Evolutionary conservation across 2,113 vertebrate genomes (phyloP), one percentile per base, ranked within the genome.

Genomic region (Laticauda laticaudata): DNA sequence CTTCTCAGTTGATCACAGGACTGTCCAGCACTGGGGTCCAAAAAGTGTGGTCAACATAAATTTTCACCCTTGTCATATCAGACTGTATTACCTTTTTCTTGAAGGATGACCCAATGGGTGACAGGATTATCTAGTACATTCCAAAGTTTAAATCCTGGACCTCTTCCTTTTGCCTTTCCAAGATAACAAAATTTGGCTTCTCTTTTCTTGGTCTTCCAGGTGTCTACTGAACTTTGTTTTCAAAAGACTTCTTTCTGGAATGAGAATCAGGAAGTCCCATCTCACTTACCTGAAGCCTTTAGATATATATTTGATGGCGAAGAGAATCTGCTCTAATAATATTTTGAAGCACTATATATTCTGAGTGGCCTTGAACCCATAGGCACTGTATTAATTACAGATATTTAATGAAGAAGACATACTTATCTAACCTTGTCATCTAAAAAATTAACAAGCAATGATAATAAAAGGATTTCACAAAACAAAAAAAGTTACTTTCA

Each of bases 301-400:
- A 81, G 34, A 43, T 81, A 39, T 39, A 94, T 94, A 93, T 96
- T 97, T 97, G 97, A 97, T 94, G 93, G 95, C 90, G 91, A 85
- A 59, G 92, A 85, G 93, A 94, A 59, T 92, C 96, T 95, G 96
- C 95, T 96, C 94, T 64, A 95, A 96, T 93, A 95, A 91, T 91
- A 95, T 94, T 96, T 91, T 56, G 95, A 95, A 95, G 95, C 93
- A 86, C 94, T 94, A 92, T 93, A 88, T 34, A 34, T 92, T 95
- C 95, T 96, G 95, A 94, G 95, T 96, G 96, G 93, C 94, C 97
- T 96, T 86, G 94, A 97, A 95, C 96, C 95, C 95, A 96, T 81
- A 95, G 97, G 95, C 95, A 95, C 95, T n/a, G 1, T 75, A 29
- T 96, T 98, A 97, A 98, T 98, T 97, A 97, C 94, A 97, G 97